Evolutionary conservation across 30 jellyfish, hydroid and myxozoan species (phyloP), one percentile per base, ranked within the genome.

Genomic region (Pseudorhiza aurosa): DNA sequence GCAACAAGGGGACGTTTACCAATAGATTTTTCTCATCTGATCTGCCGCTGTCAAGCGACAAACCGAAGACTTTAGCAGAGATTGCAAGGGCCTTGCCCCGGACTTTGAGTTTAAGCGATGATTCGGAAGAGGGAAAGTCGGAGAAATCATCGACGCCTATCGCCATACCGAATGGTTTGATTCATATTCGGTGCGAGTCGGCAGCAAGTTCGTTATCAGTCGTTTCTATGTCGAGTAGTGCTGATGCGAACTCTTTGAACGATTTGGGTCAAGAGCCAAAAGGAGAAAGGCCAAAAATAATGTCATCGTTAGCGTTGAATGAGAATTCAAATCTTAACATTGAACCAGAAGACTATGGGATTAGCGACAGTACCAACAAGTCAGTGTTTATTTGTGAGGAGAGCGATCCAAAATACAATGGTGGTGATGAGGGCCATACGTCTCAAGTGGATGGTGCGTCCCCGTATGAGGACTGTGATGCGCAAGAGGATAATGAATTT

Each of bases 151-250:
- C 86, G 1, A 42, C 21, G 39, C 86, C 86, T 1, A 53, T 72
- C 4, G 11, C 60, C 45, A 72, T 72, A 24, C 86, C 86, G 0
- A 50, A 50, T 24, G 75, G 86, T n/a, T 63, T 63, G 1, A 19
- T 72, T 25, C 63, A 65, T 18, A 6, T 37, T 15, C 86, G 86
- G 6, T 50, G 75, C 58, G 86, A 72, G 37, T 72, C 86, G 58
- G 37, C 75, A 10, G 86, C 86, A 28, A 57, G 86, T 33, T 55
- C 86, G 46, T 33, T 72, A n/a, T 72, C 86, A 8, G 65, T 55
- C 24, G 86, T 72, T 30, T 72, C 86, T 43, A 72, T 72, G 22
- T 30, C 75, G 60, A 72, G 86, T 24, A 65, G 32, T 58, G 12
- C 36, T 19, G 67, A 19, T 1, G 4, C 67, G 24, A 19, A 15